Percentiles rank a stretch among this genome's conserved stretches.
phyloP scores from a whole-genome alignment of 2,113 vertebrate species.

The Poecile atricapillus region DNA sequence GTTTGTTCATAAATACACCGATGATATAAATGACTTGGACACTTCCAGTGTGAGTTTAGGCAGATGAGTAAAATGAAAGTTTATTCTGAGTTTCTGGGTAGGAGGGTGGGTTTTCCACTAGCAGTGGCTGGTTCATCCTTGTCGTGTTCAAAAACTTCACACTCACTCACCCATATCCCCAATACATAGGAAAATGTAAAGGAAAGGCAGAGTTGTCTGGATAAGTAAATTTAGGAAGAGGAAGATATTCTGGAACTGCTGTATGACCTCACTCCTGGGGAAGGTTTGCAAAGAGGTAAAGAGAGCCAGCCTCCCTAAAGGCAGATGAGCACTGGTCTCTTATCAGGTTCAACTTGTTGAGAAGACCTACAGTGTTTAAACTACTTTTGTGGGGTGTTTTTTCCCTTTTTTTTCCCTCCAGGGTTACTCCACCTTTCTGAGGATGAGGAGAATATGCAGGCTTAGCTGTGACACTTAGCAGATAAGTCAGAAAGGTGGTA shows the following conservation, averaged over 20 bases:
- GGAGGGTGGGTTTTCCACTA: not conserved
- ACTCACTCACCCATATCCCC: not conserved
- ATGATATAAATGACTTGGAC: not conserved
- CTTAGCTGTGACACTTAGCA: not conserved
- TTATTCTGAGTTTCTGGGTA: not conserved
- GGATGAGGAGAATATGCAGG: not conserved
- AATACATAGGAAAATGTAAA: not conserved
- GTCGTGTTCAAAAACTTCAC: not conserved
- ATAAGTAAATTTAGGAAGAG: not conserved
- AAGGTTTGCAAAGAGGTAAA: not conserved
- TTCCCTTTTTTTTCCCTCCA: rapidly evolving
- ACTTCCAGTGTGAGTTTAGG: not conserved
- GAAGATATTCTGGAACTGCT: not conserved
- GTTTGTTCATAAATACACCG: not conserved
- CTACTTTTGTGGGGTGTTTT: not conserved
- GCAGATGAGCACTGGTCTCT: not conserved
- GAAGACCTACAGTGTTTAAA: not conserved
- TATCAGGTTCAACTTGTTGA: rapidly evolving
- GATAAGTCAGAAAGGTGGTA: not conserved
- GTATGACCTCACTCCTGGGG: not conserved
- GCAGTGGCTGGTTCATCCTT: not conserved
- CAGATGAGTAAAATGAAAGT: not conserved
- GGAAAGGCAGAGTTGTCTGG: not conserved
- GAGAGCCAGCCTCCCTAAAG: not conserved
- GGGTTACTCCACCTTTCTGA: not conserved